Evolutionary conservation across 2,113 vertebrate species (phyloP).

Genomic region (Caranx ignobilis): DNA sequence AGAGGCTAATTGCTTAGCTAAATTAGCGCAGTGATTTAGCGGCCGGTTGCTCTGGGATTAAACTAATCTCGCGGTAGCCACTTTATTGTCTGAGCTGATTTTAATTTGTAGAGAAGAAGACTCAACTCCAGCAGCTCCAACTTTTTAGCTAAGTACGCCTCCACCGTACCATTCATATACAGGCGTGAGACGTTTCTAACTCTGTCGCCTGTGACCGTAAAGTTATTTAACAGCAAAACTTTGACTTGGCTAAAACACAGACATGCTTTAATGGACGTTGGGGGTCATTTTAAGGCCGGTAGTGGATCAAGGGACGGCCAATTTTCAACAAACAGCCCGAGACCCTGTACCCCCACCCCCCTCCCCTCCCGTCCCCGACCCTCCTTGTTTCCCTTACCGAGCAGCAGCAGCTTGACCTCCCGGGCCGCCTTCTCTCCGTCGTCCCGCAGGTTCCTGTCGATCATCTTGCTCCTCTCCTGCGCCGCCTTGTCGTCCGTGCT

Average conservation of each 20-base stretch:
- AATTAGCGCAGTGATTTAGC: slow-evolving; percentile 57
- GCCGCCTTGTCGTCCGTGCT: slow-evolving; percentile 98
- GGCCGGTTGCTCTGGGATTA: neutral
- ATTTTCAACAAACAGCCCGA: slow-evolving; percentile 29
- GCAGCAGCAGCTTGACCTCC: slow-evolving; percentile 96
- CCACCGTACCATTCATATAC: slow-evolving; percentile 15
- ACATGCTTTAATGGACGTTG: neutral
- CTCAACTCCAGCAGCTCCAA: slow-evolving; percentile 8
- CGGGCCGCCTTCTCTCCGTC: slow-evolving; percentile 96
- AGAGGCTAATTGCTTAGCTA: slow-evolving; percentile 60
- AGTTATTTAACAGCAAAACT: neutral
- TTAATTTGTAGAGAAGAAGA: neutral
- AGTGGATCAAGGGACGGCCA: neutral
- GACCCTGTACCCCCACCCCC: slow-evolving; percentile 13
- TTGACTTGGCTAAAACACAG: neutral
- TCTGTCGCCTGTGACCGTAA: neutral
- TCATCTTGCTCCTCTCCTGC: slow-evolving; percentile 97
- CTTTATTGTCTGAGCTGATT: neutral
- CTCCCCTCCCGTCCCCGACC: neutral
- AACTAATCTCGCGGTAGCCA: neutral
- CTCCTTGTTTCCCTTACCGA: slow-evolving; percentile 89
- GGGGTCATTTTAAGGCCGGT: neutral
- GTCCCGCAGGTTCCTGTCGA: slow-evolving; percentile 96
- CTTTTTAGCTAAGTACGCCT: slow-evolving; percentile 38
- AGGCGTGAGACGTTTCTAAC: slow-evolving; percentile 31